These are phyloP conservation scores for Apocrypta bakeri DNA, from an alignment of 1,140 invertebrate species.

Conservation along the genomic window DNA sequence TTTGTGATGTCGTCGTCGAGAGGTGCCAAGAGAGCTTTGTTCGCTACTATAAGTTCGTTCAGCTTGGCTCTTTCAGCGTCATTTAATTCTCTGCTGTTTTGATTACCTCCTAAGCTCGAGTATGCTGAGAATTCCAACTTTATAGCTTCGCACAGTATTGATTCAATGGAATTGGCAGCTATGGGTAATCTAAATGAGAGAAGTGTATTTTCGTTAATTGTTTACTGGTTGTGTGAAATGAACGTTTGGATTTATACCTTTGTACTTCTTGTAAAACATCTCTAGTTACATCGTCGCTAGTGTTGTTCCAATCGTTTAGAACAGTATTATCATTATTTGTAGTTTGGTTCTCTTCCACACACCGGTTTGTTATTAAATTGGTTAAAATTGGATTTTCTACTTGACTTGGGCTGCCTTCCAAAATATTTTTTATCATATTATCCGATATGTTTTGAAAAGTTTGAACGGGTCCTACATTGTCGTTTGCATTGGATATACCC, in stretches of 20 bases:
- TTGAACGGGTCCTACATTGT: background rate
- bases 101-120: slow-evolving; percentile 76
- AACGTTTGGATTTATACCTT: slow-evolving; percentile 67
- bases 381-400: slow-evolving; percentile 68
- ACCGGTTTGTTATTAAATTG: slow-evolving; percentile 67
- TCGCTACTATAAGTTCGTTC: slow-evolving; percentile 88
- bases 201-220: background rate
- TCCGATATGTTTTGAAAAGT: slow-evolving; percentile 19
- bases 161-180: slow-evolving; percentile 81
- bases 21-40: slow-evolving; percentile 87
- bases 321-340: slow-evolving; percentile 33
- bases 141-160: slow-evolving; percentile 87
- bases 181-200: slow-evolving; percentile 67
- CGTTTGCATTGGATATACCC: slow-evolving; percentile 10
- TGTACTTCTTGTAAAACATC: slow-evolving; percentile 81
- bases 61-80: slow-evolving; percentile 88
- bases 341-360: slow-evolving; percentile 55
- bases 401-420: slow-evolving; percentile 23
- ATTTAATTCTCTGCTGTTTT: slow-evolving; percentile 82
- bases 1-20: slow-evolving; percentile 86
- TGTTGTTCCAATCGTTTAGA: slow-evolving; percentile 56
- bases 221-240: background rate
- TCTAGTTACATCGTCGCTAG: slow-evolving; percentile 73
- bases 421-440: slow-evolving; percentile 13
- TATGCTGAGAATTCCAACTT: slow-evolving; percentile 87